Percentiles rank a stretch among this genome's conserved stretches.
Conservation (phyloP, 2,888 invertebrate genomes). For the Netelia virgata region DNA sequence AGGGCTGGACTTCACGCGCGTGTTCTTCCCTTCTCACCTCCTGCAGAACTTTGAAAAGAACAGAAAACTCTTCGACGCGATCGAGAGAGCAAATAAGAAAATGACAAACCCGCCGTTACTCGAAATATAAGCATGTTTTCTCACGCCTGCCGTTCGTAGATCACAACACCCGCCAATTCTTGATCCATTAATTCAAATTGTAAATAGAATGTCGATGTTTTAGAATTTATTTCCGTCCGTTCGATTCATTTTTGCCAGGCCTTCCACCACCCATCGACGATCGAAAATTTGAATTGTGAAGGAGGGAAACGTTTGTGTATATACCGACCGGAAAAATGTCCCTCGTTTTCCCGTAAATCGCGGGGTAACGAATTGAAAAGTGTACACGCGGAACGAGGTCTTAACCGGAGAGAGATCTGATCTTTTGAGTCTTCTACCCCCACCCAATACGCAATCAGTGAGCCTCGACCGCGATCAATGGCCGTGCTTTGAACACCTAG, state of each 20-base stretch:
- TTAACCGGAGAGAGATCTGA: conserved; percentile 23
- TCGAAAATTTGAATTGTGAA: background rate
- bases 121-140: background rate
- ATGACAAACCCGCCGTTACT: background rate
- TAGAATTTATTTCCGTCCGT: background rate
- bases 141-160: background rate
- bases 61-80: background rate
- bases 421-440: conserved; percentile 15
- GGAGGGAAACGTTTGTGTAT: conserved; percentile 59
- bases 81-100: background rate
- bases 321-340: conserved; percentile 58
- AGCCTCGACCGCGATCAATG: background rate
- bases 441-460: background rate
- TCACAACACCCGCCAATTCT: background rate
- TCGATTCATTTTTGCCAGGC: background rate
- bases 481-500: conserved; percentile 26
- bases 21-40: background rate
- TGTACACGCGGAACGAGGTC: conserved; percentile 18
- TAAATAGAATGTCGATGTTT: background rate
- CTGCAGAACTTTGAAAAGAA: background rate
- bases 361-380: conserved; percentile 41
- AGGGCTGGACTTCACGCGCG: background rate
- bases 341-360: conserved; percentile 47
- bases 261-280: background rate
- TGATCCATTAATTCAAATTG: background rate